Evolutionary conservation across 2,113 vertebrate genomes (phyloP).

Genomic region (Lycaon pictus): DNA sequence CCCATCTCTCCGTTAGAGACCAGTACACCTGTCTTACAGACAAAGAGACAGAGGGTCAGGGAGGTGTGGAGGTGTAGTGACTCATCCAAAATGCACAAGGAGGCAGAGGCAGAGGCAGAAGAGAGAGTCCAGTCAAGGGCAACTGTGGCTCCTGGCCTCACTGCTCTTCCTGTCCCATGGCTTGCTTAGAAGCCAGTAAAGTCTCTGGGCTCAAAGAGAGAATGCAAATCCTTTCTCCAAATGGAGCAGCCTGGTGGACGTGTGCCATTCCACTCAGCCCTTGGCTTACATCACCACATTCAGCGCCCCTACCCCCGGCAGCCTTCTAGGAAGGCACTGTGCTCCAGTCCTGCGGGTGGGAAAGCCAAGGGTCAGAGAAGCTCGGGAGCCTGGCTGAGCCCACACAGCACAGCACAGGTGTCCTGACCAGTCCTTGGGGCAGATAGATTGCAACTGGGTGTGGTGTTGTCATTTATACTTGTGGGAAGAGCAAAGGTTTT

Average conservation of each 20-base stretch:
- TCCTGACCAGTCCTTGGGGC: background rate
- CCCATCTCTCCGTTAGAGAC: background rate
- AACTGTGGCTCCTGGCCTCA: background rate
- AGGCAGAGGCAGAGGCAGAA: fast-evolving
- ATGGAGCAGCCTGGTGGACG: background rate
- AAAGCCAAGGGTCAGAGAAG: background rate
- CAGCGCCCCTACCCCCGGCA: background rate
- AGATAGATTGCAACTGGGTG: fast-evolving
- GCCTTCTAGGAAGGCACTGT: background rate
- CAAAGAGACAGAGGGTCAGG: background rate
- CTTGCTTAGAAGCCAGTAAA: background rate
- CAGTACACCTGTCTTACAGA: background rate
- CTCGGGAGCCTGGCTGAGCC: background rate
- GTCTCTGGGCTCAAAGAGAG: background rate
- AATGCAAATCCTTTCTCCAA: background rate
- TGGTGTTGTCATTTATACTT: background rate
- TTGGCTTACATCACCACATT: background rate
- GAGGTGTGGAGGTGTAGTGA: background rate
- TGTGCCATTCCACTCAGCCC: background rate
- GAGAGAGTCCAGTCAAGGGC: background rate
- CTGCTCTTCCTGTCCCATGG: no score
- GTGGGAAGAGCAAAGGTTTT: background rate
- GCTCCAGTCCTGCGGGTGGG: background rate
- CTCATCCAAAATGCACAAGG: fast-evolving
- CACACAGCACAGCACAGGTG: background rate